phyloP scores from a whole-genome alignment of 2,113 vertebrate species.

The Nesogale talazaci region DNA sequence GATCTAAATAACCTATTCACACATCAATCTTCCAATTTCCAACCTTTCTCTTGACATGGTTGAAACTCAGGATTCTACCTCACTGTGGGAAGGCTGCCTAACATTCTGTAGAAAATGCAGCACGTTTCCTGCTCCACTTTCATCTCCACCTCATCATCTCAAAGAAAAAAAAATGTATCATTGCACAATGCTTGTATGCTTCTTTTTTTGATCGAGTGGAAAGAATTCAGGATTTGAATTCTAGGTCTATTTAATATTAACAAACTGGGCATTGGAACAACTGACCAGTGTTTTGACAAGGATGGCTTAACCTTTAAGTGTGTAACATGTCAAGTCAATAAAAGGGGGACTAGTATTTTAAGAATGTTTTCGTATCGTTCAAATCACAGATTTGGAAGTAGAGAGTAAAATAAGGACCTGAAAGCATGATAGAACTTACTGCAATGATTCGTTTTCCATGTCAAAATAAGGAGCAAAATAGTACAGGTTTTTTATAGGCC shows the following conservation, averaged over 20 bases:
- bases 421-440: background rate
- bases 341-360: background rate
- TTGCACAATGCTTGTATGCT: constrained; percentile 90
- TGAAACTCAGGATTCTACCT: constrained; percentile 45
- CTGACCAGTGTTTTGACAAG: constrained; percentile 59
- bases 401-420: background rate
- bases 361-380: background rate
- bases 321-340: background rate
- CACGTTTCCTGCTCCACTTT: background rate
- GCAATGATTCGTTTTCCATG: background rate
- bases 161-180: constrained; percentile 90
- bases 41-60: background rate
- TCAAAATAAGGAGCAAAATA: background rate
- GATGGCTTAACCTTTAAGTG: background rate
- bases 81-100: background rate
- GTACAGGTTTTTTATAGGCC: background rate
- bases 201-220: constrained; percentile 92
- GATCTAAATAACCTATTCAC: background rate
- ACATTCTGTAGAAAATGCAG: background rate
- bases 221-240: constrained; percentile 92
- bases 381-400: background rate
- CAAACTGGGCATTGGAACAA: constrained; percentile 85
- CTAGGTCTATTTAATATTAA: constrained; percentile 86
- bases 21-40: background rate
- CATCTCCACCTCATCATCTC: background rate